These are phyloP conservation scores for Oscarella lobularis DNA, from an alignment of 37 sponge, comb jelly and placozoan species.

Conservation along the genomic window DNA sequence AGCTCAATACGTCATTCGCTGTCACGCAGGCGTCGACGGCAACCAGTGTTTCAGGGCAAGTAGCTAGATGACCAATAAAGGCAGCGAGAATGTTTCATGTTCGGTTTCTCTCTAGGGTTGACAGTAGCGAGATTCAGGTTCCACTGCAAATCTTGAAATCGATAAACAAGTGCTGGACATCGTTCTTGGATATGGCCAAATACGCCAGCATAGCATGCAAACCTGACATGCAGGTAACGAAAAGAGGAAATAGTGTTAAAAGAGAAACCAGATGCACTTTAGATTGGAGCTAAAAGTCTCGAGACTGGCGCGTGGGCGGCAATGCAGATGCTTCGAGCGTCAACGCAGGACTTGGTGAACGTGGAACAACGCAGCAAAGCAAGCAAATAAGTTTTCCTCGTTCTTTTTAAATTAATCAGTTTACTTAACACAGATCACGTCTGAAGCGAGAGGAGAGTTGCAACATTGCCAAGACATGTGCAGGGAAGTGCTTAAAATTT, in stretches of 20 bases:
- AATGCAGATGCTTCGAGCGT: background rate
- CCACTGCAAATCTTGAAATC: background rate
- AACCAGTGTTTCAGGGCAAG: too few species aligned
- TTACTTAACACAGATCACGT: constrained; percentile 1
- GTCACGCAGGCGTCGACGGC: too few species aligned
- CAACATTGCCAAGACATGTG: background rate
- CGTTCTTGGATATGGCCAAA: background rate
- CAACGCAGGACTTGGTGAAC: background rate
- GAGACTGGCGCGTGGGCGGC: background rate
- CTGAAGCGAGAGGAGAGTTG: background rate
- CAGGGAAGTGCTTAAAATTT: too few species aligned
- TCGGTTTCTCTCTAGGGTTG: too few species aligned
- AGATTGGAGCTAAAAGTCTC: background rate
- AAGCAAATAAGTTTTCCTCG: too few species aligned
- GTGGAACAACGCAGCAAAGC: background rate
- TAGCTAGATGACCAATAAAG: too few species aligned
- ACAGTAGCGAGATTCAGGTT: background rate
- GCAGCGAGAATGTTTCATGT: too few species aligned
- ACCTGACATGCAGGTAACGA: background rate
- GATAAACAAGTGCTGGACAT: background rate
- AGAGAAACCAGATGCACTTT: background rate
- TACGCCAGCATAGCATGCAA: background rate
- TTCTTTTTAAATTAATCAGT: too few species aligned
- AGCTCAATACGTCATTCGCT: too few species aligned
- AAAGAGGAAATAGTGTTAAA: too few species aligned